Conservation (phyloP, 30 jellyfish, hydroid and myxozoan species). For the Hydractinia echinata region DNA sequence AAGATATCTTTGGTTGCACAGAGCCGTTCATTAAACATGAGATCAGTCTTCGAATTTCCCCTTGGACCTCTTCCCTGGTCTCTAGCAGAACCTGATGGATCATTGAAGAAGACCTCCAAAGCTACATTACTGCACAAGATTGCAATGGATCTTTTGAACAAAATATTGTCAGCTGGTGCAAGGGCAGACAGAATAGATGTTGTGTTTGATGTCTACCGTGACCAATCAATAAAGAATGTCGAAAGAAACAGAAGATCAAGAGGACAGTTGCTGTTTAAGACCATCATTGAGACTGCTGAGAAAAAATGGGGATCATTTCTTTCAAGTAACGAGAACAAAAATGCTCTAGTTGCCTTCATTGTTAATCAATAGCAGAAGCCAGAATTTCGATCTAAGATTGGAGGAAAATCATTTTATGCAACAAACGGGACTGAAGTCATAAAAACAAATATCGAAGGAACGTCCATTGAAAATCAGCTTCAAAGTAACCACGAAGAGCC, state of each 20-base stretch:
- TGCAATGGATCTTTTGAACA: background rate
- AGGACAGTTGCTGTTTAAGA: background rate
- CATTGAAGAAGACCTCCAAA: constrained; percentile 25
- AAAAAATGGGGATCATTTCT: constrained; percentile 47
- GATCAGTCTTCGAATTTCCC: background rate
- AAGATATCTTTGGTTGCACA: constrained; percentile 16
- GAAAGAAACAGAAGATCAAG: constrained; percentile 13
- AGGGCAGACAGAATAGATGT: constrained; percentile 15
- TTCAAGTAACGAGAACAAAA: constrained; percentile 21
- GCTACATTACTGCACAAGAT: constrained; percentile 10
- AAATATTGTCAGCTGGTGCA: background rate
- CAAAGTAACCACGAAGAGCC: constrained; percentile 31
- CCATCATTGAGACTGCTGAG: constrained; percentile 6
- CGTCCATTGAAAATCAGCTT: constrained; percentile 11
- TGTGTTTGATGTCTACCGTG: constrained; percentile 21
- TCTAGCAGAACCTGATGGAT: constrained; percentile 17
- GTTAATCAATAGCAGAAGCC: constrained; percentile 28
- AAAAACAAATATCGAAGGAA: background rate
- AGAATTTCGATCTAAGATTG: constrained; percentile 28
- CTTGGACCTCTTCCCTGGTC: constrained; percentile 1
- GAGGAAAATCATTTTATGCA: background rate
- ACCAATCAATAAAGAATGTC: constrained; percentile 10
- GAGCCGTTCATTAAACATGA: background rate
- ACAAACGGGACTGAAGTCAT: constrained; percentile 3
- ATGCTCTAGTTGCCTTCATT: constrained; percentile 25